Evolutionary conservation across 2,888 invertebrate genomes (phyloP), one percentile per base, ranked within the genome.

Genomic region (Cheilosia scutellata): DNA sequence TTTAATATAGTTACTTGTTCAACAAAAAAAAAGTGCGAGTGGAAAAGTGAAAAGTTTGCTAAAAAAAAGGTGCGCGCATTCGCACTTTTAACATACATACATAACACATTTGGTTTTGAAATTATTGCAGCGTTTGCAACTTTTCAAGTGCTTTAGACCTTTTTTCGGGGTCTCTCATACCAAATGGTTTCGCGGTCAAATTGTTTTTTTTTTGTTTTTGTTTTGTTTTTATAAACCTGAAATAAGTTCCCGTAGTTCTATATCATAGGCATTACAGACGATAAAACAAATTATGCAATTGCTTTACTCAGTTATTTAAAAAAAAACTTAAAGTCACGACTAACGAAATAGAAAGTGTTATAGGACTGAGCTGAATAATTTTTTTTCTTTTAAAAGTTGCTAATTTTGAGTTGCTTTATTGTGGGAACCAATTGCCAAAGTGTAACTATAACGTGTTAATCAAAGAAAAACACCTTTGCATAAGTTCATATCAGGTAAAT

Each of bases 341-440:
- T 65, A 66, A 60, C 11, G 65, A 84, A 79, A 79, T 79, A 84
- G 84, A 84, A 84, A 84, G 84, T 84, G 75, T 79, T 77, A 75
- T 65, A 83, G 47, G 42, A 70, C 27, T 31, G 40, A n/a, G 51
- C 47, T 11, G 70, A 47, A 63, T 47, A 53, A 72, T 72, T 29
- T 70, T 51, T 51, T 58, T 72, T 71, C 42, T 13, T 58, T 20
- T 31, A 77, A 63, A 70, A 47, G 62, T 71, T 65, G 76, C 62
- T 78, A 72, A 83, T 83, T 83, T 66, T 20, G 11, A 55, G 33
- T 66, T 49, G 13, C 49, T 29, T 57, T 63, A 63, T 31, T 65
- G 84, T 71, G 71, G 80, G 79, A 63, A 58, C 60, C 65, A 55
- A 60, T n/a, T 58, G 37, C 16, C 11, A 44, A 20, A 68, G 57